Percentiles rank a stretch among this genome's conserved stretches.
phyloP scores from a whole-genome alignment of 2,113 vertebrate species.

The Myotis lucifugus region DNA sequence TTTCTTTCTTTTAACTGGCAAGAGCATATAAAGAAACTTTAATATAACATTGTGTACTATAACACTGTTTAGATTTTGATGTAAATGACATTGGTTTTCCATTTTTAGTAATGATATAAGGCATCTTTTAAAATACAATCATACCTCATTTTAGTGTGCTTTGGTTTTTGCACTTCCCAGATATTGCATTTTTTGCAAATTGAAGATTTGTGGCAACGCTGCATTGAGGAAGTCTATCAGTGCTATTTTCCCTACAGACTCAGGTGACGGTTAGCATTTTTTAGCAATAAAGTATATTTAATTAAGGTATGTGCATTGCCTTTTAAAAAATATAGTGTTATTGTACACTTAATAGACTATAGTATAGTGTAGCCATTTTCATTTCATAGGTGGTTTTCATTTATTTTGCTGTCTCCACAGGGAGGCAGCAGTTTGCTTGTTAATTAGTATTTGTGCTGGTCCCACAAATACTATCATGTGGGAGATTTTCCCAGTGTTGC shows the following conservation, averaged over 20 bases:
- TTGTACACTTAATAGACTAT: neutral
- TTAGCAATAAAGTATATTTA: neutral
- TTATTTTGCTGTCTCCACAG: neutral
- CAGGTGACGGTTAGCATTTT: neutral
- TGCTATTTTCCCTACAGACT: neutral
- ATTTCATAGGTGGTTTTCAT: neutral
- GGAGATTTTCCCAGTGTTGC: neutral
- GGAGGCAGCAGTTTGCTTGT: neutral
- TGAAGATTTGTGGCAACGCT: neutral
- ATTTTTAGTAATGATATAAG: neutral
- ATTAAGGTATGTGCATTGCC: neutral
- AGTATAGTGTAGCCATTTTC: neutral
- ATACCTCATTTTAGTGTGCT: neutral
- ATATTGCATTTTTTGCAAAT: neutral
- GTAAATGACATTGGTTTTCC: neutral
- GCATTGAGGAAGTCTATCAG: neutral
- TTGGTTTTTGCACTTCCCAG: neutral
- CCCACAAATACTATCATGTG: neutral
- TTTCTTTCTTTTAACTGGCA: neutral
- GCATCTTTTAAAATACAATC: conserved; percentile 1
- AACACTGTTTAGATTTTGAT: neutral
- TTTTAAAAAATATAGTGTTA: neutral
- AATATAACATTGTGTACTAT: neutral
- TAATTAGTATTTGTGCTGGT: neutral
- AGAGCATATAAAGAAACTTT: neutral